Conservation (phyloP, 2,888 invertebrate species). For the Strigamia crassipes region DNA sequence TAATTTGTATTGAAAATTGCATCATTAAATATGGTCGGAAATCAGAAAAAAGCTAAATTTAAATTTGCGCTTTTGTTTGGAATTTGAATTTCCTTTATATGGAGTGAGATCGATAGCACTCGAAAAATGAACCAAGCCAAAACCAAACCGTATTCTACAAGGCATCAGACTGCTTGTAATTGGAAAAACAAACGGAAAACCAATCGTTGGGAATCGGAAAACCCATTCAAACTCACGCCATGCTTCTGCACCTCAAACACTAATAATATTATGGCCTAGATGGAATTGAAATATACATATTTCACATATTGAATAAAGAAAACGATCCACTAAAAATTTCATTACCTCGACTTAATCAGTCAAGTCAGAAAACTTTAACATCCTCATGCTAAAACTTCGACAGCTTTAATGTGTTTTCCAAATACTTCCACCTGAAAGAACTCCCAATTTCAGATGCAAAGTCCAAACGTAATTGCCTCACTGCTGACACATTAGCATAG, state of each 20-base stretch:
- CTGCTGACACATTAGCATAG: constrained; percentile 15
- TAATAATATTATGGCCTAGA: not conserved
- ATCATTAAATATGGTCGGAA: too few relatives aligned
- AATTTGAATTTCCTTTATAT: not conserved
- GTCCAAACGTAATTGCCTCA: constrained; percentile 18
- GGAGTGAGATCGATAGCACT: not conserved
- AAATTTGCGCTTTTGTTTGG: not conserved
- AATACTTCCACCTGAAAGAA: constrained; percentile 3
- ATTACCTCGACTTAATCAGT: not conserved
- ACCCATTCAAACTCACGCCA: not conserved
- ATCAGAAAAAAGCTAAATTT: not conserved
- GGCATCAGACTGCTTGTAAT: not conserved
- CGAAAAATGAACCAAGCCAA: not conserved
- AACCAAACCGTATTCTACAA: not conserved
- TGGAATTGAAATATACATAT: too few relatives aligned
- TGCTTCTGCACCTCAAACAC: not conserved
- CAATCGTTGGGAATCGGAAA: not conserved
- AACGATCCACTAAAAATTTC: not conserved
- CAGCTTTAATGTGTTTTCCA: not conserved
- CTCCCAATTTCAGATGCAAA: constrained; percentile 1
- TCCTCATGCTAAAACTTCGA: not conserved
- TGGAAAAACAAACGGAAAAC: not conserved
- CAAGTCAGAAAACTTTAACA: not conserved
- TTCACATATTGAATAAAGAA: too few relatives aligned
- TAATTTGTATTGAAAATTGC: too few relatives aligned